These are phyloP conservation scores for Pseudachorutes palmiensis DNA, from an alignment of 1,140 invertebrate genomes.

Conservation along the genomic window DNA sequence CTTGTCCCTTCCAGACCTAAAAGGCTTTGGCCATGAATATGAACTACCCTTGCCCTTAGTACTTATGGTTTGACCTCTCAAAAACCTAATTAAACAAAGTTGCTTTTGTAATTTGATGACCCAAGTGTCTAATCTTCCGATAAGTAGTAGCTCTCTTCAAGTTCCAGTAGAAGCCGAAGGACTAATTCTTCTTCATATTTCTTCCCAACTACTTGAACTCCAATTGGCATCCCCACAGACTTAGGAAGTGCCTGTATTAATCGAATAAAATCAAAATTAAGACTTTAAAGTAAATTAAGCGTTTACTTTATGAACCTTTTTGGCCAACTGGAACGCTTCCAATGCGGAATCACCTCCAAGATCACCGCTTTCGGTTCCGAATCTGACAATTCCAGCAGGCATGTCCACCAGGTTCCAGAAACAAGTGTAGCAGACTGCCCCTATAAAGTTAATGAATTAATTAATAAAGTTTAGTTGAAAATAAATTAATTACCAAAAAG, in stretches of 20 bases:
- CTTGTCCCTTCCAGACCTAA: background rate
- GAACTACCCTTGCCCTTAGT: no score
- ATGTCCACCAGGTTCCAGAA: constrained; percentile 41
- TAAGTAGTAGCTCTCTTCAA: constrained; percentile 24
- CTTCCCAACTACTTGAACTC: constrained; percentile 43
- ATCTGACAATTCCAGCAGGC: constrained; percentile 41
- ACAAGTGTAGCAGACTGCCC: constrained; percentile 33
- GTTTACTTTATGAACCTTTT: background rate
- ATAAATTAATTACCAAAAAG: background rate
- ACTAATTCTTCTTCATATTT: constrained; percentile 44
- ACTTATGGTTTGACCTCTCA: no score
- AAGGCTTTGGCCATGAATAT: no score
- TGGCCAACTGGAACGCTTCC: background rate
- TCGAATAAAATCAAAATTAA: background rate
- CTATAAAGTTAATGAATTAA: constrained; percentile 17
- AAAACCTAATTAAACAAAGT: no score
- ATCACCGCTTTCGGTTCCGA: constrained; percentile 40
- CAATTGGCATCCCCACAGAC: constrained; percentile 41
- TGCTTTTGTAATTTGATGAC: no score
- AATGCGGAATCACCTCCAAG: constrained; percentile 30
- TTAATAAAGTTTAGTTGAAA: background rate
- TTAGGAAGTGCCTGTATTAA: background rate
- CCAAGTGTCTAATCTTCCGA: no score
- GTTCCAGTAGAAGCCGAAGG: constrained; percentile 39
- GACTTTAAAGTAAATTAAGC: background rate